Conservation (phyloP, 1,140 invertebrate species). For the Drosophila mayri region DNA sequence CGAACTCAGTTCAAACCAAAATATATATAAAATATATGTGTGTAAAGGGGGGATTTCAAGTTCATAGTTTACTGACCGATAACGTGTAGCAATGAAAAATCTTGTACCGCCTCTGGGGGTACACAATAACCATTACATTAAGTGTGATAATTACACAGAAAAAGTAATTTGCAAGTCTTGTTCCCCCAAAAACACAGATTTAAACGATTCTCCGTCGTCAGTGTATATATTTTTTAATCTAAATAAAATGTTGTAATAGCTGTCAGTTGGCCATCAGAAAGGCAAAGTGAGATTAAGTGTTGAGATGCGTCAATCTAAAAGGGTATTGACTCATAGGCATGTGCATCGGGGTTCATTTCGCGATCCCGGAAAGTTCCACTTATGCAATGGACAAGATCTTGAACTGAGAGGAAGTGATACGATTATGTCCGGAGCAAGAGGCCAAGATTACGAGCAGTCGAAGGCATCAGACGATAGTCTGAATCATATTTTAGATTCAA, state of each 20-base stretch:
- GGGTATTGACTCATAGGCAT: constrained; percentile 16
- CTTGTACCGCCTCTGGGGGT: constrained; percentile 17
- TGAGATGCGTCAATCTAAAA: constrained; percentile 14
- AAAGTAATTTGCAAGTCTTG: constrained; percentile 2
- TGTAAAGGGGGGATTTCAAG: constrained; percentile 50
- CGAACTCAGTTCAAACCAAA: constrained; percentile 8
- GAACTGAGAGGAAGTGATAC: constrained; percentile 33
- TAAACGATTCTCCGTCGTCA: not conserved
- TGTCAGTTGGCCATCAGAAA: constrained; percentile 36
- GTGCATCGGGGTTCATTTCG: not conserved
- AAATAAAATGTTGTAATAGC: constrained; percentile 43
- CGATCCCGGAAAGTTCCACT: constrained; percentile 25
- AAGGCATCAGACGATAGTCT: constrained; percentile 22
- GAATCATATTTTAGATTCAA: constrained; percentile 18
- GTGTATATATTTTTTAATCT: constrained; percentile 3
- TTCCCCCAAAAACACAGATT: not conserved
- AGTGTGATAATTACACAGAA: constrained; percentile 20
- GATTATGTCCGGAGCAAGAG: constrained; percentile 26
- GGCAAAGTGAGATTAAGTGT: constrained; percentile 8
- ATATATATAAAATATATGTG: constrained; percentile 11
- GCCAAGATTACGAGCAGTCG: constrained; percentile 1
- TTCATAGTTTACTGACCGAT: constrained; percentile 79
- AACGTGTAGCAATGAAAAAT: constrained; percentile 47
- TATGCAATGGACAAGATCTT: constrained; percentile 39
- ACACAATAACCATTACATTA: constrained; percentile 14